A percentile compares a stretch with the other conserved stretches of the same genome.
These are phyloP conservation scores for Ciconia nigra DNA, from an alignment of 2,797 vertebrate species.

Conservation along the genomic window DNA sequence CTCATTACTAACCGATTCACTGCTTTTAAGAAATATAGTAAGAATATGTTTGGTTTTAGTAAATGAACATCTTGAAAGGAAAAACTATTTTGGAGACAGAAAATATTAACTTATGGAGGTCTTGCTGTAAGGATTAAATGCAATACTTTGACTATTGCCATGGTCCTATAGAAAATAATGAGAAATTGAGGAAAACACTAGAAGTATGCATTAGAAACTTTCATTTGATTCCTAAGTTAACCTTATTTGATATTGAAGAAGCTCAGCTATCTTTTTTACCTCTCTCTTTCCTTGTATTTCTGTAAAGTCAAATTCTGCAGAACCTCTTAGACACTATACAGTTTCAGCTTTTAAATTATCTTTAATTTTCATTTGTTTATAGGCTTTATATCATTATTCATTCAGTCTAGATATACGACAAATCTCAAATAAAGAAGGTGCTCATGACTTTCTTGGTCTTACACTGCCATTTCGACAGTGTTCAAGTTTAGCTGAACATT, in stretches of 20 bases:
- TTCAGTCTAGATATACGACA: neutral
- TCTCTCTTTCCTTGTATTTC: neutral
- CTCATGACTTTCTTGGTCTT: neutral
- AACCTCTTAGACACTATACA: neutral
- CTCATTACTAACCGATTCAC: neutral
- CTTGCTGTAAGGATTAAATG: neutral
- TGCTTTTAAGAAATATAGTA: neutral
- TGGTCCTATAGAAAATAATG: neutral
- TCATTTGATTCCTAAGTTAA: neutral
- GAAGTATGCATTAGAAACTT: neutral
- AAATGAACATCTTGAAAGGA: neutral
- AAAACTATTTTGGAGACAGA: constrained; percentile 1
- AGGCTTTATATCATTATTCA: neutral
- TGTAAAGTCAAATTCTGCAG: neutral
- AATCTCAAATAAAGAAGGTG: neutral
- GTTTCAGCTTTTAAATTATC: neutral
- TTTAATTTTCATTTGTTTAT: neutral
- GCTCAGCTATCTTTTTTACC: neutral
- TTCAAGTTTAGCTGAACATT: neutral
- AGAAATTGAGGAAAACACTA: neutral
- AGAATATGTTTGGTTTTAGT: neutral
- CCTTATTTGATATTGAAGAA: neutral
- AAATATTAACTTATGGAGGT: neutral
- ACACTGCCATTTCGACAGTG: neutral
- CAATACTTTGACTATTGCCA: neutral